Conservation (phyloP, 2,113 vertebrate species). For the Zeus faber region DNA sequence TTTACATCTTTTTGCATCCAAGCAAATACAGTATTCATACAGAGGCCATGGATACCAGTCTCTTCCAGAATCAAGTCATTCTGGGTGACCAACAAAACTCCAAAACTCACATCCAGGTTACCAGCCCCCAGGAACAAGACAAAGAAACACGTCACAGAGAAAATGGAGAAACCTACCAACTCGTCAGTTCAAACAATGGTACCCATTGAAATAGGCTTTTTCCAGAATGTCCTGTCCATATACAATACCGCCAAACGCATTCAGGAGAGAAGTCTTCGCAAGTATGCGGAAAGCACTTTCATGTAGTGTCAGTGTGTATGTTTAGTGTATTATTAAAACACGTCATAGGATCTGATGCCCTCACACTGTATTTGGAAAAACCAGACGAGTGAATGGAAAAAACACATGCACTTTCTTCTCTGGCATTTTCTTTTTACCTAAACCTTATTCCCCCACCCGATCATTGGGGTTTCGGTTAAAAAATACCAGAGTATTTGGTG, state of each 20-base stretch:
- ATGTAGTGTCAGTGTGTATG: conserved; percentile 30
- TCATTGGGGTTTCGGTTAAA: no score
- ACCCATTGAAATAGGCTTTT: no score
- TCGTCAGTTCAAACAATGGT: conserved; percentile 92
- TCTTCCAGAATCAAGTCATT: conserved; percentile 31
- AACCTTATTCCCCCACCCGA: no score
- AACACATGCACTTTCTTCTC: no score
- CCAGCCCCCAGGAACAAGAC: conserved; percentile 53
- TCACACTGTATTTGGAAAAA: no score
- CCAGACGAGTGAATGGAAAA: no score
- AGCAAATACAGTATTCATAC: conserved; percentile 75
- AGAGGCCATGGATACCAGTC: conserved; percentile 48
- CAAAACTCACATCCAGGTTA: conserved; percentile 42
- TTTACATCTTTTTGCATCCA: conserved; percentile 73
- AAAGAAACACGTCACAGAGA: conserved; percentile 56
- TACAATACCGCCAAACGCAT: no score
- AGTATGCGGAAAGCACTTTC: conserved; percentile 81
- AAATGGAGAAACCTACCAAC: conserved; percentile 41
- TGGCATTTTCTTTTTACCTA: no score
- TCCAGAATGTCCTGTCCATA: no score
- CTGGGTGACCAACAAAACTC: conserved; percentile 25
- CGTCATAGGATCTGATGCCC: no score
- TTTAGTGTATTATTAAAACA: conserved; percentile 5
- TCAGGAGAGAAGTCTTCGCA: no score
- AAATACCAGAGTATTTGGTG: no score